Percentiles rank a stretch among this genome's conserved stretches.
phyloP scores from a whole-genome alignment of 2,113 vertebrate genomes.

The Oreochromis spilurus region DNA sequence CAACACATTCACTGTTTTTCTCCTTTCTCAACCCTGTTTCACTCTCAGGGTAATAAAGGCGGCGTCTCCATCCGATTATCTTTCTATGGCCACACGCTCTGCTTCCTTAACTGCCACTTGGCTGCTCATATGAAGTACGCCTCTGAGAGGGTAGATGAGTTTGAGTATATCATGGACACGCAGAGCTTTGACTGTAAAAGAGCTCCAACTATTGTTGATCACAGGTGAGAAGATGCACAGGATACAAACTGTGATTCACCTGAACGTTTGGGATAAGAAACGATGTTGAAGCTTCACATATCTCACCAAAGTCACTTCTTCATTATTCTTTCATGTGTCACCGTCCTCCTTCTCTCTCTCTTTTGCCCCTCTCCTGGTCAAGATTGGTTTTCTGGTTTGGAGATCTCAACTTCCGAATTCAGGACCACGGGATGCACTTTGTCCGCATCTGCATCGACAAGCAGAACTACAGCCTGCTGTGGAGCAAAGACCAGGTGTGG shows the following conservation, averaged over 20 bases:
- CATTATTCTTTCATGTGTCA: neutral
- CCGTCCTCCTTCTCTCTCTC: neutral
- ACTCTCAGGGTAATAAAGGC: constrained; percentile 93
- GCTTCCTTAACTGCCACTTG: constrained; percentile 95
- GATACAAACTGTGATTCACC: neutral
- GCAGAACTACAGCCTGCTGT: constrained; percentile 78
- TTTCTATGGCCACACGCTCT: constrained; percentile 85
- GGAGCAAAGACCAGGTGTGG: constrained; percentile 94
- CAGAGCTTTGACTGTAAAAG: constrained; percentile 76
- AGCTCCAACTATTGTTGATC: constrained; percentile 76
- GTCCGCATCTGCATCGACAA: constrained; percentile 81
- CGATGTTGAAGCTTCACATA: neutral
- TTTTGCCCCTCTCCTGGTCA: neutral
- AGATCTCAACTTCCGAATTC: constrained; percentile 94
- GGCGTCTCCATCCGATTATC: constrained; percentile 82
- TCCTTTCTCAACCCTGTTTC: neutral
- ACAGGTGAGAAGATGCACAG: constrained; percentile 77
- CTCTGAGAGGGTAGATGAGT: constrained; percentile 84
- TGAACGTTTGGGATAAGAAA: neutral
- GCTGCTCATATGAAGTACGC: constrained; percentile 86
- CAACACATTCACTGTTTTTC: neutral
- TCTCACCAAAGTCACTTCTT: neutral
- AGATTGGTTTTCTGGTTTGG: constrained; percentile 94
- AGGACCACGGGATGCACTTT: constrained; percentile 89
- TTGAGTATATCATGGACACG: constrained; percentile 85